These are phyloP conservation scores for Druon quercuslanigerum DNA, from an alignment of 1,140 invertebrate genomes.

Conservation along the genomic window DNA sequence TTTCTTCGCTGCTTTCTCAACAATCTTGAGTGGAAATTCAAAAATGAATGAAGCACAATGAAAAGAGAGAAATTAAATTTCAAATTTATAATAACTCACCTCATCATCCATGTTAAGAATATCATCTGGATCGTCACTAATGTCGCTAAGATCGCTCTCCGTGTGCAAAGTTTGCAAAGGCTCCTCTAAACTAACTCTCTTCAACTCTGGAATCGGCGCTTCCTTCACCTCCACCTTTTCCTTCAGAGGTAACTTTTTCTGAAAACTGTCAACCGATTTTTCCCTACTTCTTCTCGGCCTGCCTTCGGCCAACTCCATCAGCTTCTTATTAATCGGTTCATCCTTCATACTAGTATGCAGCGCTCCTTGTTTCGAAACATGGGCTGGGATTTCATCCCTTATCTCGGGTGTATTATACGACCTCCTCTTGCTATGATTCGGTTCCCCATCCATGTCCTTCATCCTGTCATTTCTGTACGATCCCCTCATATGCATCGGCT, in stretches of 20 bases:
- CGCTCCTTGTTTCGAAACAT: slow-evolving; percentile 65
- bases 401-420: slow-evolving; percentile 66
- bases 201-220: slow-evolving; percentile 72
- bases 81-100: slow-evolving; percentile 34
- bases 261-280: slow-evolving; percentile 68
- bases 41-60: slow-evolving; percentile 26
- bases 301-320: slow-evolving; percentile 73
- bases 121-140: slow-evolving; percentile 90
- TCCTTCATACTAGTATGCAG: slow-evolving; percentile 73
- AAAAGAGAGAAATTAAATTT: slow-evolving; percentile 22
- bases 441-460: slow-evolving; percentile 67
- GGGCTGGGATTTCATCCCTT: slow-evolving; percentile 63
- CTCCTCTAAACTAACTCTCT: slow-evolving; percentile 72
- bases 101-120: slow-evolving; percentile 87
- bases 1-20: slow-evolving; percentile 48
- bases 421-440: slow-evolving; percentile 62
- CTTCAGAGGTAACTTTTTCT: slow-evolving; percentile 61
- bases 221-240: slow-evolving; percentile 71
- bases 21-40: slow-evolving; percentile 35
- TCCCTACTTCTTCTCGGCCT: slow-evolving; percentile 65
- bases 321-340: slow-evolving; percentile 73
- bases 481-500: slow-evolving; percentile 63
- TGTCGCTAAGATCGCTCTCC: slow-evolving; percentile 88
- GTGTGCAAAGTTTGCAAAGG: slow-evolving; percentile 78
- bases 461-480: slow-evolving; percentile 70